phyloP scores from a whole-genome alignment of 2,797 vertebrate genomes.

The Myotis daubentonii region DNA sequence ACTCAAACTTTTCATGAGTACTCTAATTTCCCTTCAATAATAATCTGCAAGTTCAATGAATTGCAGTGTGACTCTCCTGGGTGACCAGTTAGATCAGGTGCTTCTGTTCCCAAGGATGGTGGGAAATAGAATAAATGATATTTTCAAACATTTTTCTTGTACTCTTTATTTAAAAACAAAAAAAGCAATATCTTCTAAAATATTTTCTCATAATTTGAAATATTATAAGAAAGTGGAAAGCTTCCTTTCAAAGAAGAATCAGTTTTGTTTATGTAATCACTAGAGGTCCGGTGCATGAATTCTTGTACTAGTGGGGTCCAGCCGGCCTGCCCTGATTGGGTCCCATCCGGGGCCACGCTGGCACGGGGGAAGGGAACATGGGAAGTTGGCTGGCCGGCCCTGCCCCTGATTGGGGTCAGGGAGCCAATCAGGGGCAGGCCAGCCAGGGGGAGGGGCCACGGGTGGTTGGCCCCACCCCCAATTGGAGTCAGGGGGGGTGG shows the following conservation, averaged over 20 bases:
- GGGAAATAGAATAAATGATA: background rate
- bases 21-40: background rate
- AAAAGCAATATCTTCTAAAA: background rate
- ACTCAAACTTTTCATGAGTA: background rate
- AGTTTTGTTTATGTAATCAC: background rate
- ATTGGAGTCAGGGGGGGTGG: too few species aligned
- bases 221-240: background rate
- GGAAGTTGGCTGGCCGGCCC: too few species aligned
- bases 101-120: background rate
- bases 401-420: too few species aligned
- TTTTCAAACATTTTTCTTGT: background rate
- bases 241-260: background rate
- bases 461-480: too few species aligned
- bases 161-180: background rate
- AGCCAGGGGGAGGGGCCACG: too few species aligned
- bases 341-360: too few species aligned
- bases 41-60: background rate
- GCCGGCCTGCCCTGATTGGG: rapidly evolving
- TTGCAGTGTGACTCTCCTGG: background rate
- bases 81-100: background rate
- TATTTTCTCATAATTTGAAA: background rate
- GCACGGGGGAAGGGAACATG: too few species aligned
- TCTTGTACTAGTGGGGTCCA: too few species aligned
- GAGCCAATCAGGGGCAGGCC: too few species aligned
- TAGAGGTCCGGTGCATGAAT: too few species aligned